Percentiles rank a stretch among this genome's conserved stretches.
Evolutionary conservation across 2,797 vertebrate species (phyloP).

Genomic region (Vultur gryphus): DNA sequence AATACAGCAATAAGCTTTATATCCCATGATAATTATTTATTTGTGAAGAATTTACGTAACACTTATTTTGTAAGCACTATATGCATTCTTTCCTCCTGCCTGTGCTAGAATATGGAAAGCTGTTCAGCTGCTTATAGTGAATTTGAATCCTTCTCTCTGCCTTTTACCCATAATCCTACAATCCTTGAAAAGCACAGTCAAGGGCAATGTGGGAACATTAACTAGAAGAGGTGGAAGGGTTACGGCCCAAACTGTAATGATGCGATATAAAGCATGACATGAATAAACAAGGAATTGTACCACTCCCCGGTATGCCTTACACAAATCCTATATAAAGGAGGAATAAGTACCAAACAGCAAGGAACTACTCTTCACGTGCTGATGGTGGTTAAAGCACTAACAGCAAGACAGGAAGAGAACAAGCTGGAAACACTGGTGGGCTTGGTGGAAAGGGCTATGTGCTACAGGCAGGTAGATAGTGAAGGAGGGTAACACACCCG

Average conservation of each 20-base stretch:
- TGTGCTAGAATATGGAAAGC: neutral
- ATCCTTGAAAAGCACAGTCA: neutral
- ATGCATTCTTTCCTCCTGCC: neutral
- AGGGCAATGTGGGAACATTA: neutral
- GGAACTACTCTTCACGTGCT: neutral
- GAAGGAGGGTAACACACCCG: neutral
- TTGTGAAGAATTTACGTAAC: neutral
- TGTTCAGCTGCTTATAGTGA: neutral
- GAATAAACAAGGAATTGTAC: neutral
- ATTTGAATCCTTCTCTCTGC: neutral
- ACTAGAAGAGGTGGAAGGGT: neutral
- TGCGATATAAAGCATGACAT: rapidly evolving
- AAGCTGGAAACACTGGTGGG: neutral
- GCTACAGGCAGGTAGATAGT: neutral
- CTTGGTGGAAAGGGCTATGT: neutral
- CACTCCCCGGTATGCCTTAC: neutral
- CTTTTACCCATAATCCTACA: neutral
- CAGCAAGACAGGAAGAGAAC: neutral
- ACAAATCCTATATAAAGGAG: neutral
- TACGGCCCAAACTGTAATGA: neutral
- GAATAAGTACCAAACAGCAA: neutral
- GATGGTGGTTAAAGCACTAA: neutral
- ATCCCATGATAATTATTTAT: neutral
- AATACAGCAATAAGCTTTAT: neutral
- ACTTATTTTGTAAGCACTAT: neutral